Evolutionary conservation across 2,888 invertebrate species (phyloP).

Genomic region (Andrena camellia): DNA sequence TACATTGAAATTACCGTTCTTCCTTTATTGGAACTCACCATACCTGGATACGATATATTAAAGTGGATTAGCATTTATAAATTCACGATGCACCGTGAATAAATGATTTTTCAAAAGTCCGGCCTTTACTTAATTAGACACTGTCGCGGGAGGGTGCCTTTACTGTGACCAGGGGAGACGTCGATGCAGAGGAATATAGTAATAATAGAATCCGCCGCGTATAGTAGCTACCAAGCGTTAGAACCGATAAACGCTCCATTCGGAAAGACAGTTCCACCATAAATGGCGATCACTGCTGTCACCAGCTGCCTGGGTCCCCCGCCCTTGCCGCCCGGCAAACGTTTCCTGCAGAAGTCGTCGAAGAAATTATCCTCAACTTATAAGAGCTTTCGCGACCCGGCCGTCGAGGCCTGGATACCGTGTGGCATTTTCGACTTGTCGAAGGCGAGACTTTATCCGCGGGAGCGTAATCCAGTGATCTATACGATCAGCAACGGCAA

Average conservation of each 20-base stretch:
- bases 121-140: too few species aligned
- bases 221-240: neutral
- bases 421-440: constrained; percentile 75
- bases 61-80: too few species aligned
- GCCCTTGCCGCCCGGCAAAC: constrained; percentile 87
- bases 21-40: too few species aligned
- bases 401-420: constrained; percentile 85
- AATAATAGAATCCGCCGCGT: neutral
- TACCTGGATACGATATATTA: too few species aligned
- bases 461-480: constrained; percentile 37
- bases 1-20: too few species aligned
- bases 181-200: neutral
- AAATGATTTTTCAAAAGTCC: too few species aligned
- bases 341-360: constrained; percentile 79
- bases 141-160: too few species aligned
- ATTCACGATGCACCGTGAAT: too few species aligned
- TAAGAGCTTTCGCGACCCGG: constrained; percentile 87
- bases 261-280: constrained; percentile 40
- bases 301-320: constrained; percentile 87
- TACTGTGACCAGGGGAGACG: too few species aligned
- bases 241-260: neutral
- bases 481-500: constrained; percentile 80
- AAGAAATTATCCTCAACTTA: constrained; percentile 86
- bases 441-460: constrained; percentile 61
- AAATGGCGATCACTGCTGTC: constrained; percentile 86